A percentile compares a stretch with the other conserved stretches of the same genome.
Conservation (phyloP, 1,140 invertebrate species). For the Sycophila sp. region DNA sequence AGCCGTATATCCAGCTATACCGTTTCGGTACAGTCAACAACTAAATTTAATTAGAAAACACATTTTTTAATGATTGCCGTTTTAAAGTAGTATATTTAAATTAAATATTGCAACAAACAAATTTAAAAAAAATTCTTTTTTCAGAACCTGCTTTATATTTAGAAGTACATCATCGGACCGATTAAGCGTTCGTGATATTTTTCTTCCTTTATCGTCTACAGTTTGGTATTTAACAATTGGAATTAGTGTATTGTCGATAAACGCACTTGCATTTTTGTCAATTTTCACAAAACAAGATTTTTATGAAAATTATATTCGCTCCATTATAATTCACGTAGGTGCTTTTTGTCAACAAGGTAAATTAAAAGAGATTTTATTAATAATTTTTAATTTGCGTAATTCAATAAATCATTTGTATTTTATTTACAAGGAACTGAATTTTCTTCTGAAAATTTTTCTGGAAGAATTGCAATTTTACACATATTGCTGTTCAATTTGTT, state of each 20-base stretch:
- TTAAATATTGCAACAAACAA: no score
- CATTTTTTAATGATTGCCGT: no score
- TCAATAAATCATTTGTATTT: neutral
- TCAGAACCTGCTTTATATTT: conserved; percentile 29
- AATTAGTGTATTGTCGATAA: conserved; percentile 7
- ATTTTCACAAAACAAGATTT: neutral
- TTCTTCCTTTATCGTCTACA: conserved; percentile 1
- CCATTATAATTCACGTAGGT: conserved; percentile 18
- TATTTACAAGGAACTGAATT: conserved; percentile 23
- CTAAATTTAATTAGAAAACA: neutral
- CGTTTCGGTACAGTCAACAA: conserved; percentile 1
- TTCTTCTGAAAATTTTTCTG: conserved; percentile 6
- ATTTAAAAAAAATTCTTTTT: no score
- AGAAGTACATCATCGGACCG: conserved; percentile 3
- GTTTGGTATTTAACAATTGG: conserved; percentile 26
- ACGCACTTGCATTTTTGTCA: conserved; percentile 1
- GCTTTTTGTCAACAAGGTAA: conserved; percentile 32
- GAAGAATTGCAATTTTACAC: conserved; percentile 18
- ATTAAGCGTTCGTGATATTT: conserved; percentile 10
- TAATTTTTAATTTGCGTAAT: neutral
- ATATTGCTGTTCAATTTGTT: conserved; percentile 20
- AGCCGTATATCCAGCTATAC: conserved; percentile 14
- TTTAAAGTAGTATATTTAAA: neutral
- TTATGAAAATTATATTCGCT: conserved; percentile 20
- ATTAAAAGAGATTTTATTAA: neutral